A percentile compares a stretch with the other conserved stretches of the same genome.
Conservation (phyloP, 2,888 invertebrate genomes). For the Andrena minutula region DNA sequence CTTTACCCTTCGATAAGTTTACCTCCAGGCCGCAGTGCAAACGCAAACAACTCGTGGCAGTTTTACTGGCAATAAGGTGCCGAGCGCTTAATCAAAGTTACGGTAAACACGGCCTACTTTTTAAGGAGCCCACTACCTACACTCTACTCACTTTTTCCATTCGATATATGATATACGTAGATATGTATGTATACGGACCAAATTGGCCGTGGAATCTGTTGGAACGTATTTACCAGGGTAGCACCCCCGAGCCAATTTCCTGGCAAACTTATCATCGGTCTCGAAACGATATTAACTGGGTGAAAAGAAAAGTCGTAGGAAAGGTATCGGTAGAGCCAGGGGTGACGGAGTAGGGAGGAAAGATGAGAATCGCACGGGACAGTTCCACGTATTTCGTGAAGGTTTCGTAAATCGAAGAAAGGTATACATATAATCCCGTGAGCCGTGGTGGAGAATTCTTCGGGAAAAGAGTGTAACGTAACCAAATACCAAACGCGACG, state of each 20-base stretch:
- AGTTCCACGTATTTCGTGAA: too few species aligned
- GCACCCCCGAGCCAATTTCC: not conserved
- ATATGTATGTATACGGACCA: not conserved
- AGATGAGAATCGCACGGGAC: too few species aligned
- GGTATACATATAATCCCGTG: too few species aligned
- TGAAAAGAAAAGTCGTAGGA: not conserved
- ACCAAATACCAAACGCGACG: too few species aligned
- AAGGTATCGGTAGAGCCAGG: too few species aligned
- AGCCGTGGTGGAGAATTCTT: too few species aligned
- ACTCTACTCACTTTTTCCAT: not conserved
- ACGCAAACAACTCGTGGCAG: slow-evolving; percentile 28
- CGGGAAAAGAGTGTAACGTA: too few species aligned
- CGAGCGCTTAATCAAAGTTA: slow-evolving; percentile 72
- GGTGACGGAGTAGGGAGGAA: too few species aligned
- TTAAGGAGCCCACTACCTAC: slow-evolving; percentile 40
- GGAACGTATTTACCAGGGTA: not conserved
- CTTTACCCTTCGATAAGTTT: slow-evolving; percentile 44
- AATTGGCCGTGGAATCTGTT: not conserved
- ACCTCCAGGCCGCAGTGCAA: slow-evolving; percentile 37
- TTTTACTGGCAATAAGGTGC: slow-evolving; percentile 66
- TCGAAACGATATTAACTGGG: not conserved
- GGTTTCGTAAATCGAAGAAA: too few species aligned
- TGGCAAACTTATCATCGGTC: not conserved
- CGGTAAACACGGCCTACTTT: slow-evolving; percentile 73
- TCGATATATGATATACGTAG: not conserved